These are phyloP conservation scores for Pseudeuparius sepicola DNA, from an alignment of 2,888 invertebrate species.

Conservation along the genomic window DNA sequence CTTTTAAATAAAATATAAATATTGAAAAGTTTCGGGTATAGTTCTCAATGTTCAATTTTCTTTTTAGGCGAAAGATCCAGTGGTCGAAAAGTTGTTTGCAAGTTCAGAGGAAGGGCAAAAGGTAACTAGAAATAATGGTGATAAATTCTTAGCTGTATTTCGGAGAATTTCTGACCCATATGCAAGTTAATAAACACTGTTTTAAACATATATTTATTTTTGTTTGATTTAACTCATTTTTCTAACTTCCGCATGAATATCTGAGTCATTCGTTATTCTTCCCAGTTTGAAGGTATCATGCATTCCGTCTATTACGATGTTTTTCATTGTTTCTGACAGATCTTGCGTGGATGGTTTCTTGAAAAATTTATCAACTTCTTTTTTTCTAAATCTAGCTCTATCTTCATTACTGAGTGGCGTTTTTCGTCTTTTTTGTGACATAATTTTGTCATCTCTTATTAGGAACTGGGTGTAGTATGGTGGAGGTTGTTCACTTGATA, in stretches of 20 bases:
- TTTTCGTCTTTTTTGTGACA: slow-evolving; percentile 13
- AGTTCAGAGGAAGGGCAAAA: slow-evolving; percentile 98
- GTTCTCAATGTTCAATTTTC: no score
- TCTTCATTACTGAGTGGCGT: slow-evolving; percentile 15
- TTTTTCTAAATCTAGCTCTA: slow-evolving; percentile 20
- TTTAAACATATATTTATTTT: slow-evolving; percentile 2
- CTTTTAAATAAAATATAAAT: no score
- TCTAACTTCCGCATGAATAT: no score
- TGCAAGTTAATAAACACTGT: slow-evolving; percentile 11
- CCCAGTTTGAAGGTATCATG: no score
- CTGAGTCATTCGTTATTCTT: no score
- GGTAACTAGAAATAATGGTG: slow-evolving; percentile 89
- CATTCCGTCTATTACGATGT: no score
- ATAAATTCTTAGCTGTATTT: slow-evolving; percentile 88
- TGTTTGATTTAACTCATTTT: no score
- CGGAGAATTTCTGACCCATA: slow-evolving; percentile 50
- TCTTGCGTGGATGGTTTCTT: slow-evolving; percentile 24
- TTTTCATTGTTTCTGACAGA: slow-evolving; percentile 27
- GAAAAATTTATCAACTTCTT: slow-evolving; percentile 24
- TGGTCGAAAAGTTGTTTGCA: slow-evolving; percentile 81
- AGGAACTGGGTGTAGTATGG: slow-evolving; percentile 31
- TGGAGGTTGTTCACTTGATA: slow-evolving; percentile 19
- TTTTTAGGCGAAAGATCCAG: slow-evolving; percentile 66
- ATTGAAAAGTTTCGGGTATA: no score
- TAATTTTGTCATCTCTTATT: slow-evolving; percentile 18